These are phyloP conservation scores for Papilio helenus DNA, from an alignment of 1,140 invertebrate species.

Conservation along the genomic window DNA sequence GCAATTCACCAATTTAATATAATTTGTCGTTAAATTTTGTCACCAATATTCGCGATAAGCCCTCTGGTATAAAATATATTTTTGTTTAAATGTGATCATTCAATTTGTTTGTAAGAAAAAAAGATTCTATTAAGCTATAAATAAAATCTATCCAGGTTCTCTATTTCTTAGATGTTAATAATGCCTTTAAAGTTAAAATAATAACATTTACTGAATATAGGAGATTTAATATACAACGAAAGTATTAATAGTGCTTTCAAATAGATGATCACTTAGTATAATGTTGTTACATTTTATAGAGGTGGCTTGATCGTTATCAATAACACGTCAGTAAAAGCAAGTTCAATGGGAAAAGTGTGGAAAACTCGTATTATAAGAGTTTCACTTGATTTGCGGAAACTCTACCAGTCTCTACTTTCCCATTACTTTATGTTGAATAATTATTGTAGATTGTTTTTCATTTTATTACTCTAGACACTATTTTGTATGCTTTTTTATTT, in stretches of 20 bases:
- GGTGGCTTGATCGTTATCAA: neutral
- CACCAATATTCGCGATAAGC: no score
- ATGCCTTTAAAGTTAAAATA: neutral
- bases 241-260: neutral
- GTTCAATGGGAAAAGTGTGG: constrained; percentile 29
- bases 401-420: constrained; percentile 11
- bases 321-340: constrained; percentile 1
- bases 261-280: neutral
- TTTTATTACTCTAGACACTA: no score
- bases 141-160: no score
- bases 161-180: no score
- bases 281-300: neutral
- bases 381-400: constrained; percentile 14
- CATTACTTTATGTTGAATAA: neutral
- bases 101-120: no score
- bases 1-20: no score
- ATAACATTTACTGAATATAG: neutral
- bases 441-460: neutral
- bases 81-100: no score
- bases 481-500: no score
- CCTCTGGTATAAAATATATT: no score
- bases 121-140: no score
- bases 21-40: no score
- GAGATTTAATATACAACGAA: neutral
- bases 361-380: constrained; percentile 1